These are phyloP conservation scores for Gracilinanus agilis DNA, from an alignment of 2,113 vertebrate genomes.

Conservation along the genomic window DNA sequence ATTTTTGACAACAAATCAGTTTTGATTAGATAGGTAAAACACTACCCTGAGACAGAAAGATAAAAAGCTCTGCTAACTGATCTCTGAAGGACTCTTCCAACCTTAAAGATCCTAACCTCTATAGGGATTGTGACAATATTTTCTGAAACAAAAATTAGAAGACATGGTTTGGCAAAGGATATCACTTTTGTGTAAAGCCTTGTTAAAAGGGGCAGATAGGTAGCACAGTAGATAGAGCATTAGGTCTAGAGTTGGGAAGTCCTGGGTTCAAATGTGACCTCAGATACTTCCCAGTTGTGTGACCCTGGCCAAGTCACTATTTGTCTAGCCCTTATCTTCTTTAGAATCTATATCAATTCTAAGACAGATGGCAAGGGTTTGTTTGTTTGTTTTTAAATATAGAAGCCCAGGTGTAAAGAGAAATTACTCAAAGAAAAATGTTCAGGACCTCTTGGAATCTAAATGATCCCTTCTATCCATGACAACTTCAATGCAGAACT, in stretches of 20 bases:
- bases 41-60: neutral
- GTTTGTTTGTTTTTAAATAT: too few species aligned
- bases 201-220: neutral
- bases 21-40: neutral
- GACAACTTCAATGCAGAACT: neutral
- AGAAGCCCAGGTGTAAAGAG: neutral
- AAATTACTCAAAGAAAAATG: neutral
- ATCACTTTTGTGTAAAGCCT: neutral
- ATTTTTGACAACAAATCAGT: conserved; percentile 13
- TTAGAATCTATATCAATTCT: too few species aligned
- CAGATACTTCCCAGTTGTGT: too few species aligned
- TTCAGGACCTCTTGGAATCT: neutral
- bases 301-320: too few species aligned
- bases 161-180: neutral
- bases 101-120: neutral
- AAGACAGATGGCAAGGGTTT: too few species aligned
- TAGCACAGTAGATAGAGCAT: too few species aligned
- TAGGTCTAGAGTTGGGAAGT: too few species aligned
- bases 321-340: too few species aligned
- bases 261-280: too few species aligned
- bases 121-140: neutral
- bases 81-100: conserved; percentile 6
- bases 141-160: neutral
- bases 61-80: neutral
- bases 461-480: conserved; percentile 3